Evolutionary conservation across 2,797 vertebrate genomes (phyloP), one percentile per base, ranked within the genome.

Genomic region (Lacerta viridis): DNA sequence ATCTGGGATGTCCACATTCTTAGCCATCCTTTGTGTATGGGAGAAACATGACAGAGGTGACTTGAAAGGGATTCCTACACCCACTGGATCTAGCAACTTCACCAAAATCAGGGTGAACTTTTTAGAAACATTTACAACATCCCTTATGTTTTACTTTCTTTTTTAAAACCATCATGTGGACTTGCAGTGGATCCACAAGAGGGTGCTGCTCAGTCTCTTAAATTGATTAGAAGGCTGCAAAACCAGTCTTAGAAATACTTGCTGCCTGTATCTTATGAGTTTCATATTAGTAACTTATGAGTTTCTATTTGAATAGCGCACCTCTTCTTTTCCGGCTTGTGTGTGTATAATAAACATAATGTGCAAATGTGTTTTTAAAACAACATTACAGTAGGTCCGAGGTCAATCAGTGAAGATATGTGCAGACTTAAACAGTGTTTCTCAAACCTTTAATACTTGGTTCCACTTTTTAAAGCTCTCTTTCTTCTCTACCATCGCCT

Each of bases 11-110:
- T 11, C 41, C 25, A 9, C 46, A 66, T 39, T 27, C 41, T 69
- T 69, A 69, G 7, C n/a, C 41, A 69, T 29, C 41, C 81, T n/a
- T 29, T 46, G 13, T 46, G 27, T 83, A 1, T 72, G 64, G 82
- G 61, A 78, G 84, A 90, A 72, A 55, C 1, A 0, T 9, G 59
- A 64, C 83, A 71, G 89, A 39, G 9, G 27, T 1, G n/a, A 72
- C n/a, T 88, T 91, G 76, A 9, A 76, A 29, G 87, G 43, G 64
- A 87, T 86, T 11, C 29, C 13, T 92, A 0, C 74, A 91, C 9
- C 5, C 0, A 0, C 75, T 33, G 66, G 36, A 3, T 81, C 5
- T 8, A 33, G 4, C 13, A 71, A 43, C 7, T 83, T 71, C n/a
- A 10, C 36, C 43, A 41, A 29, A 83, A 10, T 18, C 41, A 33